phyloP scores from a whole-genome alignment of 2,797 vertebrate species.

The Bryconaethiops microstoma region DNA sequence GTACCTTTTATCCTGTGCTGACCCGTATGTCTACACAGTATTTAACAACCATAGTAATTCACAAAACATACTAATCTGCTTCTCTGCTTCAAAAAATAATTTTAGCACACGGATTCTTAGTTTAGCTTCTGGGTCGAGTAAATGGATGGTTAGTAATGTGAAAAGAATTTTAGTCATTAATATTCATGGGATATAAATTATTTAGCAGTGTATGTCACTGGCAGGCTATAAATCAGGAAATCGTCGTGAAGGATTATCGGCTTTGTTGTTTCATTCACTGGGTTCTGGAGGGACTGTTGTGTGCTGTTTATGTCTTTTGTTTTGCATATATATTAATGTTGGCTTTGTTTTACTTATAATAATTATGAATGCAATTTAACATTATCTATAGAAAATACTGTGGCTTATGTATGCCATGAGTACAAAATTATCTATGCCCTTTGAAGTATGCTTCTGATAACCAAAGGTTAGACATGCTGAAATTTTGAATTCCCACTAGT shows the following conservation, averaged over 20 bases:
- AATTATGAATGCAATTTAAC: conserved; percentile 2
- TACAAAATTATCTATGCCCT: not conserved
- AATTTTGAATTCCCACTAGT: not conserved
- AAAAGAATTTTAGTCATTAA: conserved; percentile 50
- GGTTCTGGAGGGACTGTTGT: conserved; percentile 63
- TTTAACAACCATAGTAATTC: not conserved
- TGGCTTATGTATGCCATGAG: not conserved
- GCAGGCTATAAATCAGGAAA: conserved; percentile 39
- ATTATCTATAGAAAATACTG: conserved; percentile 1
- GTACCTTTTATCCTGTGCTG: too few species aligned
- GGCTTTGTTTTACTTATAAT: not conserved
- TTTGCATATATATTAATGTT: conserved; percentile 63
- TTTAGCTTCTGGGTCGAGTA: conserved; percentile 45
- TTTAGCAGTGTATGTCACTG: conserved; percentile 47
- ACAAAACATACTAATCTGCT: conserved; percentile 13
- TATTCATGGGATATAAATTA: conserved; percentile 50
- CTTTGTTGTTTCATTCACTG: conserved; percentile 58
- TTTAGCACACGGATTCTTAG: conserved; percentile 14
- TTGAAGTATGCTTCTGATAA: not conserved
- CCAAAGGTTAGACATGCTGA: not conserved
- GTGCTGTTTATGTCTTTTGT: conserved; percentile 67
- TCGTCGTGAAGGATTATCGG: conserved; percentile 38
- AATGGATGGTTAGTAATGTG: conserved; percentile 44
- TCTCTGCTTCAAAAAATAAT: conserved; percentile 19
- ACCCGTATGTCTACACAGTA: too few species aligned